Conservation (phyloP, 2,113 vertebrate genomes). For the Perca flavescens region DNA sequence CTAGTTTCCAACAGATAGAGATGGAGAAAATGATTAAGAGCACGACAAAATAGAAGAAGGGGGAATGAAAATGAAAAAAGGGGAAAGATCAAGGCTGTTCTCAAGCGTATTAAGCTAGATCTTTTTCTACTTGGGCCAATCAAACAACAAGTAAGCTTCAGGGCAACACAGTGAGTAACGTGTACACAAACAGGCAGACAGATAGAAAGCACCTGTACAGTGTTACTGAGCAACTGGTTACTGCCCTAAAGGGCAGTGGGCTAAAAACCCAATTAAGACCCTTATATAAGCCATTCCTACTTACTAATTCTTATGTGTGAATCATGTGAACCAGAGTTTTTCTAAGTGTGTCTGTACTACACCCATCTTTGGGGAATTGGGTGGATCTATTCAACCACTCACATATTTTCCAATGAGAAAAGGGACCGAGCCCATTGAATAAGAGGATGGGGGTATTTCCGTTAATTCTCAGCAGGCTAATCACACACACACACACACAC, state of each 20-base stretch:
- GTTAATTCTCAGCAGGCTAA: slow-evolving; percentile 28
- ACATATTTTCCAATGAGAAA: slow-evolving; percentile 35
- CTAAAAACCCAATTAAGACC: neutral
- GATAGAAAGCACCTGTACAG: neutral
- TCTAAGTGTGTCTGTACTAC: slow-evolving; percentile 21
- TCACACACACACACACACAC: slow-evolving; percentile 1
- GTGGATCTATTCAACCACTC: slow-evolving; percentile 43
- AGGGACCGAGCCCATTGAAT: slow-evolving; percentile 14
- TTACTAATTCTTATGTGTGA: neutral
- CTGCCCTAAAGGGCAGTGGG: neutral
- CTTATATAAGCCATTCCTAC: neutral
- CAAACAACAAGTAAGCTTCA: neutral
- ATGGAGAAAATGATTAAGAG: slow-evolving; percentile 46
- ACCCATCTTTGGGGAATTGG: slow-evolving; percentile 34
- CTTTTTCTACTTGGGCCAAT: neutral
- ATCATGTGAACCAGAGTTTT: neutral
- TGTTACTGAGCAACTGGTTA: neutral
- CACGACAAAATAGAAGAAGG: slow-evolving; percentile 13
- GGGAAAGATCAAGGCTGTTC: neutral
- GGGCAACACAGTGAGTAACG: neutral
- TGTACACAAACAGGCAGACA: slow-evolving; percentile 3
- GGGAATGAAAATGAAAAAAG: slow-evolving; percentile 10
- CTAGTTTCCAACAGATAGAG: slow-evolving; percentile 45
- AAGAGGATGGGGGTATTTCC: slow-evolving; percentile 39
- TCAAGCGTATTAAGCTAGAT: neutral